These are phyloP conservation scores for Apantesis nais DNA, from an alignment of 2,888 invertebrate species.

Conservation along the genomic window DNA sequence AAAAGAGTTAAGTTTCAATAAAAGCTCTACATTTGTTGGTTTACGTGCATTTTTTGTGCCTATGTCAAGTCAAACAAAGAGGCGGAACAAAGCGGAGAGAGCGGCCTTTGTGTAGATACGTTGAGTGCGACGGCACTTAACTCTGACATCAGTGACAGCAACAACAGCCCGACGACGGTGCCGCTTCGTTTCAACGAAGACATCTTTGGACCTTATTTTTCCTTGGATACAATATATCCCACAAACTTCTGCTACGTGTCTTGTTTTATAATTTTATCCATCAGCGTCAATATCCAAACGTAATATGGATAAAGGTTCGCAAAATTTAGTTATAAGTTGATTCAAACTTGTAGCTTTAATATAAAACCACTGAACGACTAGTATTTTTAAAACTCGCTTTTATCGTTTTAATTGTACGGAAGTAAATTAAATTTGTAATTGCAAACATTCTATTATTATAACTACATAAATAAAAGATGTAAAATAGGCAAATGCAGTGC, in stretches of 20 bases:
- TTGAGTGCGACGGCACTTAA: conserved; percentile 76
- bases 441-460: neutral
- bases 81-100: conserved; percentile 82
- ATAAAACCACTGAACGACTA: conserved; percentile 5
- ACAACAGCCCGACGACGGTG: conserved; percentile 52
- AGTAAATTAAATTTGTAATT: neutral
- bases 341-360: neutral
- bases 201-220: conserved; percentile 38
- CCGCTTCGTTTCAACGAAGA: conserved; percentile 35
- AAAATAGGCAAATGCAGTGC: conserved; percentile 9
- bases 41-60: conserved; percentile 61
- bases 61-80: conserved; percentile 80
- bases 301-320: conserved; percentile 8
- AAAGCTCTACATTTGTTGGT: conserved; percentile 55
- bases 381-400: conserved; percentile 8
- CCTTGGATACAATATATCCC: conserved; percentile 25
- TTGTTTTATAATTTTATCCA: conserved; percentile 9
- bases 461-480: conserved; percentile 12
- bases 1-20: conserved; percentile 47
- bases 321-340: conserved; percentile 9
- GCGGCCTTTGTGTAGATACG: conserved; percentile 78
- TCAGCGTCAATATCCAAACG: neutral
- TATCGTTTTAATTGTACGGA: neutral
- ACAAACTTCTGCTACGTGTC: conserved; percentile 11
- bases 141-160: conserved; percentile 71